These are phyloP conservation scores for Eleginops maclovinus DNA, from an alignment of 2,113 vertebrate genomes.

Conservation along the genomic window DNA sequence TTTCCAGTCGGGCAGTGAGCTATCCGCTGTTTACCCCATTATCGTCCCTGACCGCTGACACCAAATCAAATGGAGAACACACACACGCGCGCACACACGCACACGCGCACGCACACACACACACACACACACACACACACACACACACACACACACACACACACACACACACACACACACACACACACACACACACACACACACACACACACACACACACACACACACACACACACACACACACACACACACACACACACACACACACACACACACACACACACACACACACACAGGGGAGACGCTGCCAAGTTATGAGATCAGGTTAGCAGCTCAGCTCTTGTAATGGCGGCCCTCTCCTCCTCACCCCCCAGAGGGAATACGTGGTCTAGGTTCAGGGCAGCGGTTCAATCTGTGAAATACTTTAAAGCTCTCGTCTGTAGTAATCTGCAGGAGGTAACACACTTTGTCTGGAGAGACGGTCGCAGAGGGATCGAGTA, in stretches of 20 bases:
- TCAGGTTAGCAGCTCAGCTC: constrained; percentile 49
- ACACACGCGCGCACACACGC: constrained; percentile 12
- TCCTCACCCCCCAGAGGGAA: constrained; percentile 46
- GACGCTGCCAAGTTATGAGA: constrained; percentile 53
- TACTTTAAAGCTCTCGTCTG: constrained; percentile 22
- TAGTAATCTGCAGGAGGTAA: constrained; percentile 10
- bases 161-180: constrained; percentile 7
- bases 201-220: constrained; percentile 17
- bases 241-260: constrained; percentile 7
- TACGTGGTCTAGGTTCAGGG: constrained; percentile 20
- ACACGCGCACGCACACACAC: no score
- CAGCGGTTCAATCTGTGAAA: constrained; percentile 28
- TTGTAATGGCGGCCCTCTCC: constrained; percentile 32
- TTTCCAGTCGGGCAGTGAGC: constrained; percentile 16
- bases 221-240: constrained; percentile 8
- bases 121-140: constrained; percentile 17
- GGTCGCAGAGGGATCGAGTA: not conserved
- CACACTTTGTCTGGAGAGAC: not conserved
- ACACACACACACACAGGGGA: constrained; percentile 22
- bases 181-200: constrained; percentile 10
- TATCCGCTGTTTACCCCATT: constrained; percentile 42
- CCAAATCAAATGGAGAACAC: constrained; percentile 67
- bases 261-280: constrained; percentile 27
- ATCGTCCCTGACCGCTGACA: constrained; percentile 62
- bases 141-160: constrained; percentile 8